phyloP scores from a whole-genome alignment of 1,140 invertebrate genomes.

The Sycobia sp. region DNA sequence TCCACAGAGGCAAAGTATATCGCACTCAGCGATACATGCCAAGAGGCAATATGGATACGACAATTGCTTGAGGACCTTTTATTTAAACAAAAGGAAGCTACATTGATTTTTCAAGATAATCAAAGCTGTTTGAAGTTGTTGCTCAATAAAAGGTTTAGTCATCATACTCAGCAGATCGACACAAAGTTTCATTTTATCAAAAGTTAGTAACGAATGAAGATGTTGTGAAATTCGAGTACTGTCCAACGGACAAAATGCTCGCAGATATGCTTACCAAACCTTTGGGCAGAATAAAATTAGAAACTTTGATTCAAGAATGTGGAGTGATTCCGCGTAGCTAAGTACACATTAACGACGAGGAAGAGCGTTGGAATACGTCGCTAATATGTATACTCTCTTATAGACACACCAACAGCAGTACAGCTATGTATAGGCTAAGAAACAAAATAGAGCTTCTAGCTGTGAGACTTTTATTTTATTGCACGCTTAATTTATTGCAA shows the following conservation, averaged over 20 bases:
- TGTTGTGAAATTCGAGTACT: too few species aligned
- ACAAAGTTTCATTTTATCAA: slow-evolving; percentile 34
- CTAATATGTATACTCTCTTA: too few species aligned
- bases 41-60: slow-evolving; percentile 33
- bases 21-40: slow-evolving; percentile 33
- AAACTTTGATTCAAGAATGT: too few species aligned
- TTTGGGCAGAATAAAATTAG: neutral
- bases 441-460: too few species aligned
- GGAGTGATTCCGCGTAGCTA: too few species aligned
- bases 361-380: too few species aligned
- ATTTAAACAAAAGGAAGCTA: slow-evolving; percentile 4
- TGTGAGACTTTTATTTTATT: too few species aligned
- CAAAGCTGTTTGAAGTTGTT: slow-evolving; percentile 37
- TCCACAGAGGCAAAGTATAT: slow-evolving; percentile 40
- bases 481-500: too few species aligned
- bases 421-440: too few species aligned
- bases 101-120: slow-evolving; percentile 34
- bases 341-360: too few species aligned
- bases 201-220: slow-evolving; percentile 31
- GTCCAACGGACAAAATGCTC: slow-evolving; percentile 35
- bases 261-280: slow-evolving; percentile 40
- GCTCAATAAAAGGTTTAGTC: slow-evolving; percentile 30
- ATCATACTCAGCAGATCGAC: slow-evolving; percentile 36
- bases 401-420: too few species aligned
- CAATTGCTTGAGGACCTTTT: slow-evolving; percentile 31